Base-by-base conservation (phyloP, 1,140 invertebrate genomes). In the Anthonomus grandis region DNA sequence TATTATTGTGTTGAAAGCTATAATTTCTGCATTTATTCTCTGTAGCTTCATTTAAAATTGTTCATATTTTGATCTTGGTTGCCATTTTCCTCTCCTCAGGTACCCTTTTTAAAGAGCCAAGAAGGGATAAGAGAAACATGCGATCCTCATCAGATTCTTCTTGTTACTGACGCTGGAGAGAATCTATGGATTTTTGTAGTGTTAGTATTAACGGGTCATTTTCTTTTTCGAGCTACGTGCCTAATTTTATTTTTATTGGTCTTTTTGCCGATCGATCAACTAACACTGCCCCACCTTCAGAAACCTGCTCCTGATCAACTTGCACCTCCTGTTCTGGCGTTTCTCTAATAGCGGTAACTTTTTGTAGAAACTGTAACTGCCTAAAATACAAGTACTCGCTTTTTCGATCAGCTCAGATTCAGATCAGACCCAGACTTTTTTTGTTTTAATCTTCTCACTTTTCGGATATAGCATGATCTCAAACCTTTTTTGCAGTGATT, bases 381-480 rank as follows among this genome's bases (percentile, higher is more conserved):
- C 34, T 31, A 31, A 48, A 48, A 48, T 48, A 48, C 5, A 48
- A 17, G 12, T 48, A 48, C 25, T 48, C 5, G 12, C 34, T 48
- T 9, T 18, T 27, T 6, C 25, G 13, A 3, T 12, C 6, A 15
- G 24, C 23, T 10, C 23, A n/a, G n/a, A n/a, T n/a, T n/a, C n/a
- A n/a, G n/a, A n/a, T n/a, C 24, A 31, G 10, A 13, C 12, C 45
- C 45, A 27, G 23, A 31, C 21, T 31, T 48, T n/a, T 9, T 18
- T 27, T 34, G 27, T 31, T 48, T 48, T 18, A 31, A 17, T 48
- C 34, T 31, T 27, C 19, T 18, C 18, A 48, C 6, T 18, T 48
- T 27, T 19, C 45, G 27, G 12, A 5, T 31, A 34, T 27, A 48
- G 34, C 45, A n/a, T 13, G 27, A 23, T 15, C 45, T 10, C 4